phyloP scores from a whole-genome alignment of 2,113 vertebrate species.

The Mohoua ochrocephala region DNA sequence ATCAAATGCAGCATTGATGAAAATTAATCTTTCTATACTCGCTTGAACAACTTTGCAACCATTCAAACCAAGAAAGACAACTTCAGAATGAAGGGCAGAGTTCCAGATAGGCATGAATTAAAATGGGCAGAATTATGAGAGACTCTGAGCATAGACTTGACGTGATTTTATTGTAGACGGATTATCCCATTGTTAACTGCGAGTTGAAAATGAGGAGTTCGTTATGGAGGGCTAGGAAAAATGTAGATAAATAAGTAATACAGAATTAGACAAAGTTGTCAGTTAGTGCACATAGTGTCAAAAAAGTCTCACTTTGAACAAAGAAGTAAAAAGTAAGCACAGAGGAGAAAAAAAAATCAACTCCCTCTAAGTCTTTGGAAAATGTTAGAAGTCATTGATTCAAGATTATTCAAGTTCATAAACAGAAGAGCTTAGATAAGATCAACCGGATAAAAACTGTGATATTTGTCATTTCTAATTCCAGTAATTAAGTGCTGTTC shows the following conservation, averaged over 20 bases:
- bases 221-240: not conserved
- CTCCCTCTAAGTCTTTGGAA: slow-evolving; percentile 43
- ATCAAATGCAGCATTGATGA: not conserved
- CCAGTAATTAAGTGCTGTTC: slow-evolving; percentile 75
- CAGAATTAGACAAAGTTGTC: not conserved
- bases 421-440: slow-evolving; percentile 65
- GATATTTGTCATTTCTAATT: slow-evolving; percentile 79
- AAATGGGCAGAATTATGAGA: not conserved
- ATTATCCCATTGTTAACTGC: not conserved
- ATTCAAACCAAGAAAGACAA: not conserved
- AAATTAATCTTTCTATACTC: not conserved
- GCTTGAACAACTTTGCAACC: not conserved
- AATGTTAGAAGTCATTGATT: slow-evolving; percentile 66
- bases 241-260: not conserved
- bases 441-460: slow-evolving; percentile 71
- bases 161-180: not conserved
- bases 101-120: not conserved
- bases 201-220: not conserved
- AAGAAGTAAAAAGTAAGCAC: slow-evolving; percentile 8
- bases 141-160: not conserved
- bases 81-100: not conserved
- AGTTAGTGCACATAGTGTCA: not conserved
- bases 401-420: slow-evolving; percentile 74
- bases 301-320: not conserved
- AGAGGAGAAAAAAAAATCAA: not conserved